Conservation (phyloP, 2,113 vertebrate genomes). For the Platichthys stellatus region DNA sequence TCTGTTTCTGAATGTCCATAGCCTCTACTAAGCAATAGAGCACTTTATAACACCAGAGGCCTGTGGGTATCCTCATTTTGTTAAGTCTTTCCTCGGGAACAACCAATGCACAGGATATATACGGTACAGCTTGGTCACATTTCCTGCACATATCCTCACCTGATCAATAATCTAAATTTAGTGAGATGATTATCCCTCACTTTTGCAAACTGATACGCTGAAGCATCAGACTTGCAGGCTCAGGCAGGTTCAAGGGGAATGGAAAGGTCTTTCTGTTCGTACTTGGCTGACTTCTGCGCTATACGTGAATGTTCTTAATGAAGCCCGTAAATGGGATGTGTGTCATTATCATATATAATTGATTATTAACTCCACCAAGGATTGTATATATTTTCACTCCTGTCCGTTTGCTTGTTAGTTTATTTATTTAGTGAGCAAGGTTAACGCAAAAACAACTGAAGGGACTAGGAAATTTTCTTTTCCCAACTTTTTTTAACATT, state of each 20-base stretch:
- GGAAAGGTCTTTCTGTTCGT: slow-evolving; percentile 44
- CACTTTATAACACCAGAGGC: not conserved
- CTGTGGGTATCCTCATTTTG: not conserved
- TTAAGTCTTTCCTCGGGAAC: not conserved
- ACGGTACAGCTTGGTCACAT: slow-evolving; percentile 15
- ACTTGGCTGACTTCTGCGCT: slow-evolving; percentile 6
- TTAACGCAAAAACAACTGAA: too few relatives aligned
- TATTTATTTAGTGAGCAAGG: too few relatives aligned
- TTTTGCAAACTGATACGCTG: slow-evolving; percentile 75
- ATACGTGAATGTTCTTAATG: not conserved
- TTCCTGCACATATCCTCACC: slow-evolving; percentile 54
- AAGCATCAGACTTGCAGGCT: slow-evolving; percentile 60
- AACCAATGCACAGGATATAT: slow-evolving; percentile 17
- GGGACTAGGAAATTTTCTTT: too few relatives aligned
- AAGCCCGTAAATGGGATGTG: not conserved
- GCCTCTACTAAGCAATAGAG: not conserved
- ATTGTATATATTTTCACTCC: too few relatives aligned
- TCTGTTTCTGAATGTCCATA: not conserved
- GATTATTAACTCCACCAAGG: too few relatives aligned
- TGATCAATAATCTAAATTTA: slow-evolving; percentile 83
- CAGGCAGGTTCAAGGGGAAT: slow-evolving; percentile 68
- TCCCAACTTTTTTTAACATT: too few relatives aligned
- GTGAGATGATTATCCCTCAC: slow-evolving; percentile 72
- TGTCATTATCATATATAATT: too few relatives aligned
- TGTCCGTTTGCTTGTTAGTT: too few relatives aligned